phyloP scores from a whole-genome alignment of 2,797 vertebrate genomes.

The Ficedula albicollis region DNA sequence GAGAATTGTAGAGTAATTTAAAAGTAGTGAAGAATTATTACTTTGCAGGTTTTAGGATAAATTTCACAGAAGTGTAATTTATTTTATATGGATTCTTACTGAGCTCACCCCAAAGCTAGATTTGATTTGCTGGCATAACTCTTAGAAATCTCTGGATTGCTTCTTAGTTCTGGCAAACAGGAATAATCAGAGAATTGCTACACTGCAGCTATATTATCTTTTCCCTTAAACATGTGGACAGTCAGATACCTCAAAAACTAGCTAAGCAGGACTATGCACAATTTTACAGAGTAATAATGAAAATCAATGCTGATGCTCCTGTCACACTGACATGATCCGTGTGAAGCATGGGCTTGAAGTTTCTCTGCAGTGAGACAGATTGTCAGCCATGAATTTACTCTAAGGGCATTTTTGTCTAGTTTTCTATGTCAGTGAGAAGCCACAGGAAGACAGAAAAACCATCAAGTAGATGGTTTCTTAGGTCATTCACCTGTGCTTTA shows the following conservation, averaged over 20 bases:
- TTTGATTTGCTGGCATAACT: background rate
- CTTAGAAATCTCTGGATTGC: background rate
- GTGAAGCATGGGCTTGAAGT: background rate
- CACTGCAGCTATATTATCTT: background rate
- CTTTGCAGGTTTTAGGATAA: background rate
- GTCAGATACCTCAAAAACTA: background rate
- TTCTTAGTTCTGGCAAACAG: background rate
- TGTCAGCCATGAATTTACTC: constrained; percentile 16
- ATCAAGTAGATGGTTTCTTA: background rate
- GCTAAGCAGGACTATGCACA: background rate
- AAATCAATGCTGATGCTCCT: background rate
- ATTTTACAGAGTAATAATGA: background rate
- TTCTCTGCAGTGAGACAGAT: background rate
- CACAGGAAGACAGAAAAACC: background rate
- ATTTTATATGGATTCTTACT: background rate
- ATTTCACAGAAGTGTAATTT: background rate
- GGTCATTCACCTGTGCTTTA: background rate
- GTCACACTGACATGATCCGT: background rate
- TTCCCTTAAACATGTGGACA: background rate
- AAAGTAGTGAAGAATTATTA: background rate
- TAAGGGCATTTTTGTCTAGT: background rate
- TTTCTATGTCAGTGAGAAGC: background rate
- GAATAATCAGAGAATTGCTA: background rate
- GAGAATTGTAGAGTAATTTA: background rate
- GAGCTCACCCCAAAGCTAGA: background rate